These are phyloP conservation scores for Lithobates sylvaticus DNA, from an alignment of 2,797 vertebrate genomes.

Conservation along the genomic window DNA sequence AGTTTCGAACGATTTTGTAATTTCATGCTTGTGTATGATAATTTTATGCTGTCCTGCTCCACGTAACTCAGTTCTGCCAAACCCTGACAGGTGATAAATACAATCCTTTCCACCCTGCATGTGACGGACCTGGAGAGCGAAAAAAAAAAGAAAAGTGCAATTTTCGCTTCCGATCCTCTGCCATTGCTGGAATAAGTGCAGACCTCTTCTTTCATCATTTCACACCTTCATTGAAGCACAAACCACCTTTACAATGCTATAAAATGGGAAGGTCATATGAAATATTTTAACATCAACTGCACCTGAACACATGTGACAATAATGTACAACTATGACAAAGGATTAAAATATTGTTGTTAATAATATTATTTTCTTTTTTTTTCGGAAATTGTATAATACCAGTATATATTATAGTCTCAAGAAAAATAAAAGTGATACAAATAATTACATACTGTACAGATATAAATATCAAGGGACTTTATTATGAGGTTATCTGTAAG, in stretches of 20 bases:
- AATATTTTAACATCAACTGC: conserved; percentile 49
- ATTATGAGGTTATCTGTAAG: too few relatives aligned
- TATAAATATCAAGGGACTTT: too few relatives aligned
- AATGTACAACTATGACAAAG: background rate
- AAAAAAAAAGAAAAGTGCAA: conserved; percentile 66
- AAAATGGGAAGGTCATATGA: conserved; percentile 72
- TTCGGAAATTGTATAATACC: too few relatives aligned
- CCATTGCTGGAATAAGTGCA: conserved; percentile 69
- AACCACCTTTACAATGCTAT: conserved; percentile 63
- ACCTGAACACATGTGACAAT: background rate
- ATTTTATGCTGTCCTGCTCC: conserved; percentile 99
- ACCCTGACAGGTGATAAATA: conserved; percentile 99
- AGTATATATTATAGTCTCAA: too few relatives aligned
- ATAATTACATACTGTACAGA: too few relatives aligned
- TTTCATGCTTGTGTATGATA: conserved; percentile 99
- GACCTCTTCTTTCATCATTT: conserved; percentile 82
- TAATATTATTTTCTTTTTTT: background rate
- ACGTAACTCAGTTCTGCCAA: conserved; percentile 99
- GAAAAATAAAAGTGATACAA: too few relatives aligned
- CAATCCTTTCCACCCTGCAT: conserved; percentile 92
- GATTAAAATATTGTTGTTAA: background rate
- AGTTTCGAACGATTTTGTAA: conserved; percentile 99
- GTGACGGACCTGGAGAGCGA: conserved; percentile 82
- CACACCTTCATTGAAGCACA: conserved; percentile 80
- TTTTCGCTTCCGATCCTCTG: conserved; percentile 77